A percentile compares a stretch with the other conserved stretches of the same genome.
Evolutionary conservation across 1,140 invertebrate genomes (phyloP).

Genomic region (Calycopis cecrops): DNA sequence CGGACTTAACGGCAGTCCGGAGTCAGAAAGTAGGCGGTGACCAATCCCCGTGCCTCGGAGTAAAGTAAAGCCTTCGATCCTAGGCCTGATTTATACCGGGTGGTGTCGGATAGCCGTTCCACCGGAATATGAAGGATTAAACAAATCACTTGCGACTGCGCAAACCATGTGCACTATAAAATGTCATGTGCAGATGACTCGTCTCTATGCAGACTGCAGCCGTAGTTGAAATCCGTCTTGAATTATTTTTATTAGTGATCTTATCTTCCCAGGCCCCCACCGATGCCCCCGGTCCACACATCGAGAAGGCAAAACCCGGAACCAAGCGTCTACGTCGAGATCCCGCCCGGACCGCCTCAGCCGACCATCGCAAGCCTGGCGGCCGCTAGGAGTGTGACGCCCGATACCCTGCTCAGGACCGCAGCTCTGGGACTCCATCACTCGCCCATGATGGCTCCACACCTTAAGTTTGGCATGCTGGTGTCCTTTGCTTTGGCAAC

Average conservation of each 20-base stretch:
- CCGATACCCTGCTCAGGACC: constrained; percentile 56
- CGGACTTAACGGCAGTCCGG: no score
- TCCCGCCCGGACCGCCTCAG: constrained; percentile 51
- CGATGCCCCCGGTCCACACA: constrained; percentile 45
- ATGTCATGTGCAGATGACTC: no score
- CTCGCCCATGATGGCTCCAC: constrained; percentile 73
- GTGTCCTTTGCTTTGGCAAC: constrained; percentile 80
- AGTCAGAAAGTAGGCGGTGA: no score
- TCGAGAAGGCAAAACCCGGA: constrained; percentile 41
- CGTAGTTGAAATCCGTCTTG: no score
- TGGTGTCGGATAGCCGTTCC: no score
- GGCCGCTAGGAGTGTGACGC: constrained; percentile 60
- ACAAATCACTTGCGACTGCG: no score
- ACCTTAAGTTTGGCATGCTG: constrained; percentile 80
- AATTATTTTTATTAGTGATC: background rate
- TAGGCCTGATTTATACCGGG: no score
- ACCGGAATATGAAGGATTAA: no score
- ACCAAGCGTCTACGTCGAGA: constrained; percentile 62
- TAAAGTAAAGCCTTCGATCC: no score
- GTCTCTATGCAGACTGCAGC: no score
- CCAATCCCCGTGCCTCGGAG: no score
- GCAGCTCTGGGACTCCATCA: constrained; percentile 63
- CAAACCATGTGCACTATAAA: no score
- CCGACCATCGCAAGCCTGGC: constrained; percentile 60
- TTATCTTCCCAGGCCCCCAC: constrained; percentile 36